These are phyloP conservation scores for Bicyclus anynana DNA, from an alignment of 1,140 invertebrate species.

Conservation along the genomic window DNA sequence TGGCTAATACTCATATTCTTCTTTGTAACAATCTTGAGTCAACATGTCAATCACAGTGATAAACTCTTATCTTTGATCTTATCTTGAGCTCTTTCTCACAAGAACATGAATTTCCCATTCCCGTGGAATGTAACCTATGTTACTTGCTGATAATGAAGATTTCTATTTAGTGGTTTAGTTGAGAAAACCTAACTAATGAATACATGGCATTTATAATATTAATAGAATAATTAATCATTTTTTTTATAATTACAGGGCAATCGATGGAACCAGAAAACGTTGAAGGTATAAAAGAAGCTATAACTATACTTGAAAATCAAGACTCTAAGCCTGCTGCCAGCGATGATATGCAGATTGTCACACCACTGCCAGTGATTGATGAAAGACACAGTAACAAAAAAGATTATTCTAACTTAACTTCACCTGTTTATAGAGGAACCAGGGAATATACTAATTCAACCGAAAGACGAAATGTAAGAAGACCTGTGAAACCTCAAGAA, in stretches of 20 bases:
- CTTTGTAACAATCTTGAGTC: too few species aligned
- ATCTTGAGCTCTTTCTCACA: too few species aligned
- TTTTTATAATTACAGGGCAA: slow-evolving; percentile 34
- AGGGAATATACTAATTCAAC: slow-evolving; percentile 45
- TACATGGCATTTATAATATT: not conserved
- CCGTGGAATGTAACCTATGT: too few species aligned
- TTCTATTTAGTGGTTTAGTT: too few species aligned
- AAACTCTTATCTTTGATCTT: too few species aligned
- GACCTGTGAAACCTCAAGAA: slow-evolving; percentile 24
- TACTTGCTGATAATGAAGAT: too few species aligned
- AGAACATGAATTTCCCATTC: too few species aligned
- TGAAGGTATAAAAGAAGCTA: slow-evolving; percentile 69
- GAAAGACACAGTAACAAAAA: slow-evolving; percentile 50
- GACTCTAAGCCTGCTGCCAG: slow-evolving; percentile 33
- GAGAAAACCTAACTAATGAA: too few species aligned
- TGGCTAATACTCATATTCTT: too few species aligned
- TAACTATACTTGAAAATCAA: slow-evolving; percentile 69
- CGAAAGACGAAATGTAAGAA: slow-evolving; percentile 26
- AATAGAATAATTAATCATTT: not conserved
- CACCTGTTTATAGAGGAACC: slow-evolving; percentile 57
- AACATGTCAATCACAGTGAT: too few species aligned
- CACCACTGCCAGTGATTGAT: slow-evolving; percentile 52
- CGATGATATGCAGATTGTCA: slow-evolving; percentile 46
- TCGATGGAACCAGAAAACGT: slow-evolving; percentile 63
- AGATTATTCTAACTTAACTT: slow-evolving; percentile 16